Evolutionary conservation across 2,797 vertebrate species (phyloP).

Genomic region (Acrossocheilus wenchowensis): DNA sequence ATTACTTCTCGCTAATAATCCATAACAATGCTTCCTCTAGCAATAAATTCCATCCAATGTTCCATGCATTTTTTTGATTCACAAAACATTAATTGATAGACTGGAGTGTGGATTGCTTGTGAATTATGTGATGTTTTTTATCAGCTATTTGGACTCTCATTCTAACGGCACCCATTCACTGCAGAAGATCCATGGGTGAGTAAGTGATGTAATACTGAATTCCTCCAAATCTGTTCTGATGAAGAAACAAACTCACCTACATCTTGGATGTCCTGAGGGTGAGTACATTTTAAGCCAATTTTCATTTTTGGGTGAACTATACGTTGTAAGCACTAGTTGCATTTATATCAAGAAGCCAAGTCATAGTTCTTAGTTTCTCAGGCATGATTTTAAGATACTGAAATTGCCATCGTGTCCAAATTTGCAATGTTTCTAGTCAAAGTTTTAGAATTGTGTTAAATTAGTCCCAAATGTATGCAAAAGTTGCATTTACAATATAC

Average conservation of each 20-base stretch:
- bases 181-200: background rate
- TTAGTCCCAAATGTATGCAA: background rate
- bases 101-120: background rate
- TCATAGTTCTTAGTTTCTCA: background rate
- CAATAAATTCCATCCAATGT: background rate
- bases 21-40: background rate
- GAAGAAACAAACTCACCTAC: background rate
- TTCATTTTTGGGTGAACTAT: too few relatives aligned
- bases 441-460: too few relatives aligned
- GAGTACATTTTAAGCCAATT: background rate
- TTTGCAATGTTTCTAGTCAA: background rate
- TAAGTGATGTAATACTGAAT: background rate
- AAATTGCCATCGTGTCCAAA: background rate
- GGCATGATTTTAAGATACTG: background rate
- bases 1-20: background rate
- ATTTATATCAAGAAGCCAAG: background rate
- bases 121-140: background rate
- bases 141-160: background rate
- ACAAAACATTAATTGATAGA: background rate
- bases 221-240: background rate
- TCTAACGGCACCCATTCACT: background rate
- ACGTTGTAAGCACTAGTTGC: background rate
- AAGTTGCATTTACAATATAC: background rate
- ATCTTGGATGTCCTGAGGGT: background rate
- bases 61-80: background rate